Base-by-base conservation (phyloP, 2,888 invertebrate species). In the Drosophila seclusa region DNA sequence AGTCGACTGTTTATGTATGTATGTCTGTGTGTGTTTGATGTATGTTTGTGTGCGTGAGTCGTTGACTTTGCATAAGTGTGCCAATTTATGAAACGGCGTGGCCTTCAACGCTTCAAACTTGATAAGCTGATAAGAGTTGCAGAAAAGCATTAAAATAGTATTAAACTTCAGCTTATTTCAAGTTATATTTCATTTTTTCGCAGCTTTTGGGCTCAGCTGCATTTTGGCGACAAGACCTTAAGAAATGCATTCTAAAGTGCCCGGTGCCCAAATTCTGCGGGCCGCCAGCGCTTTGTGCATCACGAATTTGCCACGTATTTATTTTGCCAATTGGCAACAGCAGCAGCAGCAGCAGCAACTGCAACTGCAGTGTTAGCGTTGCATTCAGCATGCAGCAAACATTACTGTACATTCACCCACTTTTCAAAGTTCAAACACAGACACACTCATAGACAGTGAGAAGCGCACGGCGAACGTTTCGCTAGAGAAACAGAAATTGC, bases 361-460 rank as follows among this genome's bases (percentile, higher is more conserved):
- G 52, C 60, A 48, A 52, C 61, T 29, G 42, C 78, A 69, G 52
- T 64, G 64, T 55, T 59, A 74, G 66, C 63, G 73, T 62, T 74
- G 78, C 78, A 78, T 78, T 78, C 80, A 76, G 76, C 87, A 89
- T 85, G 88, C 84, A 90, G 91, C 83, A 91, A 92, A 92, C 87
- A 91, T 92, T 91, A 92, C 92, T 92, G 92, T 92, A 92, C 92
- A 92, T 92, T 92, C 92, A 92, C 92, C 92, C 92, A 92, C 92
- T 92, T 92, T 92, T 91, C 86, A 86, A 88, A 89, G 87, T 87
- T 84, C 89, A 89, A 80, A 68, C 80, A 85, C 68, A 76, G 38
- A 73, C 52, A 77, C 64, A 78, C 72, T 75, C 50, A 72, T 32
- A 68, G 54, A 64, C 64, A 73, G 31, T 57, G 61, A 76, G 61